Evolutionary conservation across 1,140 invertebrate species (phyloP).

Genomic region (Cydia amplana): DNA sequence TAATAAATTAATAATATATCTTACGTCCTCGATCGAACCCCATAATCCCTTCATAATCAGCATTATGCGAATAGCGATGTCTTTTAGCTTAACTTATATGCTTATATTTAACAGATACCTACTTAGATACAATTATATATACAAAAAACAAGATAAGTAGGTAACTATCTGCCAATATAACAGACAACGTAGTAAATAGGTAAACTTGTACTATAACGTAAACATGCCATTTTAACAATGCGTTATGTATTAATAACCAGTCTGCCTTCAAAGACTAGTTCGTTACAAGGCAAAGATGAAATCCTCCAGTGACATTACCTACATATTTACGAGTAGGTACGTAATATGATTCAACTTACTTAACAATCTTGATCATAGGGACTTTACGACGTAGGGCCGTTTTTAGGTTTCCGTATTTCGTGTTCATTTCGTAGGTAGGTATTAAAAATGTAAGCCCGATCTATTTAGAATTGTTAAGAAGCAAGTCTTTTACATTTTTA

Average conservation of each 20-base stretch:
- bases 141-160: background rate
- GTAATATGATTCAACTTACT: background rate
- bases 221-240: background rate
- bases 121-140: background rate
- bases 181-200: background rate
- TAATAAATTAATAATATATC: too few relatives aligned
- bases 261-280: conserved; percentile 10
- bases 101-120: background rate
- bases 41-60: background rate
- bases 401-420: background rate
- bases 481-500: too few relatives aligned
- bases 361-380: background rate
- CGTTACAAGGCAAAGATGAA: conserved; percentile 5
- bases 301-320: background rate
- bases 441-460: too few relatives aligned
- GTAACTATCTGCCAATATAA: background rate
- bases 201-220: conserved; percentile 2
- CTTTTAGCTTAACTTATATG: background rate
- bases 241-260: background rate
- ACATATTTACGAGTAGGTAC: background rate
- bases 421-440: too few relatives aligned
- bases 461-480: too few relatives aligned
- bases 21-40: too few relatives aligned
- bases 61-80: background rate
- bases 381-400: background rate